Evolutionary conservation across 2,888 invertebrate genomes (phyloP).

Genomic region (Mongoloraphidia duomilia): DNA sequence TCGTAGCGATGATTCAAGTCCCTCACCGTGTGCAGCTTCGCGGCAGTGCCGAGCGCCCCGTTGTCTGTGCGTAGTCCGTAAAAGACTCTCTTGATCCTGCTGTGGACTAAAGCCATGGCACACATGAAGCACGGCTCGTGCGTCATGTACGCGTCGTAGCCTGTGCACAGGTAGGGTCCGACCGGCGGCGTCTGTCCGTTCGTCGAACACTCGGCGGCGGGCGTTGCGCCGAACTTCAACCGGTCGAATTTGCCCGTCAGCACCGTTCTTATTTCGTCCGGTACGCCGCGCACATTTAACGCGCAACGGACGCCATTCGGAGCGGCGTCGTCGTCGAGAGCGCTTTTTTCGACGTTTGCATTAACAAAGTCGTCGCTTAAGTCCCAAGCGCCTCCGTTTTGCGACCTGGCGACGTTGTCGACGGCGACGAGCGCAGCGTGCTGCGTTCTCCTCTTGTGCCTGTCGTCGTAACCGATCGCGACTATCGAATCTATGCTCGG

Average conservation of each 20-base stretch:
- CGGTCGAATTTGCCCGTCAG: slow-evolving; percentile 27
- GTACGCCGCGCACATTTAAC: slow-evolving; percentile 28
- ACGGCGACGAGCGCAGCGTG: slow-evolving; percentile 78
- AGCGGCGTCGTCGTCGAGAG: slow-evolving; percentile 4
- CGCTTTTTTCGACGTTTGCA: slow-evolving; percentile 10
- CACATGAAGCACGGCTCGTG: slow-evolving; percentile 91
- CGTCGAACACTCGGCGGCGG: slow-evolving; percentile 19
- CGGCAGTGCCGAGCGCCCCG: slow-evolving; percentile 58
- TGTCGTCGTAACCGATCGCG: slow-evolving; percentile 46
- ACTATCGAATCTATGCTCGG: slow-evolving; percentile 48
- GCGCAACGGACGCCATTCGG: slow-evolving; percentile 1
- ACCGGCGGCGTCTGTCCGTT: slow-evolving; percentile 19
- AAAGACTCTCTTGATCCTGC: slow-evolving; percentile 71
- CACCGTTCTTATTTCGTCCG: slow-evolving; percentile 25
- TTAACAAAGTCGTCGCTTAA: slow-evolving; percentile 9
- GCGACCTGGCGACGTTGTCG: slow-evolving; percentile 70
- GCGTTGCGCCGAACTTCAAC: slow-evolving; percentile 34
- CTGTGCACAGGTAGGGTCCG: slow-evolving; percentile 73
- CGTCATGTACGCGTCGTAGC: slow-evolving; percentile 68
- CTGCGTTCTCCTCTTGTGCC: slow-evolving; percentile 50
- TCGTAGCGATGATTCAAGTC: slow-evolving; percentile 86
- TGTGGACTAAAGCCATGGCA: slow-evolving; percentile 87
- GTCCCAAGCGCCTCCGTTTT: slow-evolving; percentile 63
- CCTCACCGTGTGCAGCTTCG: slow-evolving; percentile 61
- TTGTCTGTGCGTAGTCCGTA: slow-evolving; percentile 41